Base-by-base conservation (phyloP, 2,888 invertebrate species). In the Zonitis immaculata region DNA sequence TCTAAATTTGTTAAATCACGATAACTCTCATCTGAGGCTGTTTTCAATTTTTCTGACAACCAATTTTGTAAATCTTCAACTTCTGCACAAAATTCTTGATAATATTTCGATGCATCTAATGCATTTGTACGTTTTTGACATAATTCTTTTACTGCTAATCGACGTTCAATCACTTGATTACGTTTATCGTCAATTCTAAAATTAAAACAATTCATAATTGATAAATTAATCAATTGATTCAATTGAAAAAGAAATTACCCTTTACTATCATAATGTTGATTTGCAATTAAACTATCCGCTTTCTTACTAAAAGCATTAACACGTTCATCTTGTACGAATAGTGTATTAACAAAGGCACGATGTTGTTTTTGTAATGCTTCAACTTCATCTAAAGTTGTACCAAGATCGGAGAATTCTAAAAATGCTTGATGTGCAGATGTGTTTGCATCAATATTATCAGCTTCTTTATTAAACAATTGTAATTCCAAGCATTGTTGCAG, bases 391-490 rank as follows among this genome's bases (percentile, higher is more conserved):
- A 93, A 79, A 0, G 94, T 80, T 73, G 91, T 91, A 60, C 96
- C 97, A 42, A 91, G 81, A 62, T 94, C 88, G 8, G 83, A 83
- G 75, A 90, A 91, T 65, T 95, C 95, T 16, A 98, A 79, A 77
- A 93, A 95, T 0, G 95, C 93, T 73, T 95, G 90, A 72, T 98
- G 96, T 12, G 94, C 91, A 49, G 92, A 91, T 45, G 93, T 94
- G 9, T 91, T 88, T 0, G 97, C 95, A 76, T 98, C 97, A 59
- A 98, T 92, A 73, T 96, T 92, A 73, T 98, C 97, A 0, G 96
- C 96, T 75, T 98, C 98, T 32, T 94, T 86, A 76, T 95, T 95
- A 77, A 96, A 95, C 60, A 89, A 83, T 76, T 93, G 95, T 54
- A 97, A 78, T 64, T 95, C 91, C 27, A 93, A 83, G 59, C 92